Percentiles rank a stretch among this genome's conserved stretches.
phyloP scores from a whole-genome alignment of 2,888 invertebrate genomes.

The Harpagoxenus sublaevis region DNA sequence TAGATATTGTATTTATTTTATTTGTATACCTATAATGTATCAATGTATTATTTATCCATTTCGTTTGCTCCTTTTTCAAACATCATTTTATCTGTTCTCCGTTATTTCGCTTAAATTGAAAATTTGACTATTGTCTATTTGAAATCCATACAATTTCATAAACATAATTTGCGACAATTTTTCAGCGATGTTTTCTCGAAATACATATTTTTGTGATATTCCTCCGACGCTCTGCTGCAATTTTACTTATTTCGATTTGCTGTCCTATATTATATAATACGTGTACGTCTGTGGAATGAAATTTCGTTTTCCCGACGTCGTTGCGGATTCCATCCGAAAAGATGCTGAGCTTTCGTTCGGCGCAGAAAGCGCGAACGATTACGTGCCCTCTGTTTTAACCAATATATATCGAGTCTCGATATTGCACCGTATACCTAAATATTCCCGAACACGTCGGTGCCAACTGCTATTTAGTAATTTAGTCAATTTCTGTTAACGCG shows the following conservation, averaged over 20 bases:
- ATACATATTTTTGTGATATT: slow-evolving; percentile 34
- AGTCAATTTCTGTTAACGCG: slow-evolving; percentile 1
- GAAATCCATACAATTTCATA: slow-evolving; percentile 6
- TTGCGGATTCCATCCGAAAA: slow-evolving; percentile 39
- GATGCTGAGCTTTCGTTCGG: slow-evolving; percentile 53
- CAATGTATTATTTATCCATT: background rate
- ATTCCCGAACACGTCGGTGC: background rate
- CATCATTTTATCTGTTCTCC: background rate
- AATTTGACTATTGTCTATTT: background rate
- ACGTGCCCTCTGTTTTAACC: slow-evolving; percentile 43
- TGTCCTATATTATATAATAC: slow-evolving; percentile 38
- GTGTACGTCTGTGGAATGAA: slow-evolving; percentile 45
- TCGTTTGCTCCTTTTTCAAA: background rate
- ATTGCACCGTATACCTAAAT: slow-evolving; percentile 34
- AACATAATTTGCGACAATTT: background rate
- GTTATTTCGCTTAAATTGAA: background rate
- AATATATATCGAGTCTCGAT: slow-evolving; percentile 10
- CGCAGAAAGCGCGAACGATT: slow-evolving; percentile 36
- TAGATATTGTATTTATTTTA: background rate
- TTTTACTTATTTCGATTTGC: slow-evolving; percentile 45
- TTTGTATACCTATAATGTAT: background rate
- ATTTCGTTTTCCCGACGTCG: slow-evolving; percentile 51
- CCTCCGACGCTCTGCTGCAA: slow-evolving; percentile 4
- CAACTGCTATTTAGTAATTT: slow-evolving; percentile 5
- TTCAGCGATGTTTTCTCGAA: slow-evolving; percentile 11